Evolutionary conservation across 2,888 invertebrate genomes (phyloP), one percentile per base, ranked within the genome.

Genomic region (Eilema depressum): DNA sequence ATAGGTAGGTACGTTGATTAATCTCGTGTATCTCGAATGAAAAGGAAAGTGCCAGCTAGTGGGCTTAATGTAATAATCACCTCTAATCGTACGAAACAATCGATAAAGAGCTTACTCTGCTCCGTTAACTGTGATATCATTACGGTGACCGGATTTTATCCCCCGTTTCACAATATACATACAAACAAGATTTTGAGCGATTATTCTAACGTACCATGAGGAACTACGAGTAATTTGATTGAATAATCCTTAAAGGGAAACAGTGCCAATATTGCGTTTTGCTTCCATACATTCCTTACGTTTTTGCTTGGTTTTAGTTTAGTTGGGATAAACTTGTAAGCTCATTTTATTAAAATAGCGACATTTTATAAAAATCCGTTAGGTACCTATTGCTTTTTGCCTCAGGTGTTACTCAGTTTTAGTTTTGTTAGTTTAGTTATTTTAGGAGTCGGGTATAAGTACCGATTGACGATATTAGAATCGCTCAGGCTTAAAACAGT

Each of bases 21-120:
- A 62, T 68, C 23, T 47, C 28, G 41, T 68, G 53, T 68, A 72
- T 47, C 59, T 41, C 33, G 23, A 65, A 60, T 37, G 69, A 72
- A 53, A 69, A 12, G 47, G 53, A 73, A 60, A 69, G 66, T 66
- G 47, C 66, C 59, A 68, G 66, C 66, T 73, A 66, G 69, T 61
- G 57, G 66, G 66, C 65, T 75, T 81, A 78, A 76, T 75, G 69
- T 71, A 79, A 75, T 84, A 83, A 80, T 79, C 76, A 78, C 79
- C 76, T 76, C 72, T 73, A 74, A 77, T 74, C 74, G 64, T 66
- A 76, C 68, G 73, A 68, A 75, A 73, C 64, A 75, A 79, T 80
- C 75, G 79, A 81, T 85, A 80, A 75, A 71, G 63, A 68, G 77
- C 75, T 81, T 74, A 81, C 66, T 69, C 68, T 74, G 75, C 73